Evolutionary conservation across 2,113 vertebrate species (phyloP), one percentile per base, ranked within the genome.

Genomic region (Canis aureus): DNA sequence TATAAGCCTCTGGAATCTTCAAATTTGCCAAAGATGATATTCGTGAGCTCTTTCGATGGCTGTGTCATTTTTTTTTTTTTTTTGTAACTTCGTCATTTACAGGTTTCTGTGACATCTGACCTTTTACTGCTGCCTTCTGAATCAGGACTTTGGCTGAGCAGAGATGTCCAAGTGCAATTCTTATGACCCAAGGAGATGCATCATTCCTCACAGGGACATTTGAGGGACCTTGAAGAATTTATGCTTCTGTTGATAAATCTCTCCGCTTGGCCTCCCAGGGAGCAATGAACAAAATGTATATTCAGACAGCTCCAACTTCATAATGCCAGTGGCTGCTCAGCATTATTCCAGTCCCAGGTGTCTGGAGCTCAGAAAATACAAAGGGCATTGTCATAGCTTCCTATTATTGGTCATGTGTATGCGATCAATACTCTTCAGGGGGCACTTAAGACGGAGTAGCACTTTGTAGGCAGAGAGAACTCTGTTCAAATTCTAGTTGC

Each of bases 161-260:
- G 8, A 59, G 8, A 53, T 29, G 60, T 29, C 57, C 17, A 87
- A 25, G 19, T 64, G 6, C 15, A 29, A 79, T 38, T 13, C n/a
- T 97, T 81, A 49, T n/a, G 67, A 89, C 32, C 25, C 29, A 64
- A 5, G 19, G 22, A 62, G 22, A 25, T 55, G 83, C 69, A 22
- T 8, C 7, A 49, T 71, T 78, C 35, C 29, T 43, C 59, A 49
- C 1, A 64, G 94, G 74, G 38, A 10, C 15, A 57, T 84, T 88
- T 11, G 11, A 71, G 16, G 51, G 29, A 89, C 43, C 11, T 64
- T n/a, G 29, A 93, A 94, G 59, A 80, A 89, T 73, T 94, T 91
- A 64, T 66, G 12, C 60, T 90, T 93, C 51, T 86, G 51, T 95
- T 87, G 73, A 57, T 67, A 71, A 81, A 38, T 84, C 87, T 96